Evolutionary conservation across 2,888 invertebrate species (phyloP).

Genomic region (Syritta pipiens): DNA sequence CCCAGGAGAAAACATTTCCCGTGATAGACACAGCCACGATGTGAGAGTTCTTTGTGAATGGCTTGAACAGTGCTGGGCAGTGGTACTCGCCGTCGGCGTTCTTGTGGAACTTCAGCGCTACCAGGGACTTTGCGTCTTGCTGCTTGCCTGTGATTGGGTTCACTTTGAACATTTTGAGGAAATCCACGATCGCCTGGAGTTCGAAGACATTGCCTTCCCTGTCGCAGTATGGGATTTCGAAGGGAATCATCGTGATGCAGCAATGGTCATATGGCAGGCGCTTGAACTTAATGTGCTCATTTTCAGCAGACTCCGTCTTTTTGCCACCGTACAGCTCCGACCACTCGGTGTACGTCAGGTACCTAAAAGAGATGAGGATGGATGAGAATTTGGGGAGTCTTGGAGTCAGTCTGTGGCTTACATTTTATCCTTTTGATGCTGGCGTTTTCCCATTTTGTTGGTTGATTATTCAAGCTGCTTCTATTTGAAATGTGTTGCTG

Average conservation of each 20-base stretch:
- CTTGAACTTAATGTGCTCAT: constrained; percentile 90
- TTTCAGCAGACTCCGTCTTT: constrained; percentile 84
- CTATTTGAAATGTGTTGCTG: too few species aligned
- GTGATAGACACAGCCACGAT: constrained; percentile 93
- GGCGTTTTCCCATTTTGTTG: constrained; percentile 92
- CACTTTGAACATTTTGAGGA: constrained; percentile 92
- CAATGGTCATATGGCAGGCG: constrained; percentile 96
- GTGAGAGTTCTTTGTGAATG: constrained; percentile 95
- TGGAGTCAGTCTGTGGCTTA: constrained; percentile 76
- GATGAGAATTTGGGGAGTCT: background rate
- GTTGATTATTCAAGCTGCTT: constrained; percentile 40
- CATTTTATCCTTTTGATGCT: constrained; percentile 97
- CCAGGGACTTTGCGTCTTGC: constrained; percentile 88
- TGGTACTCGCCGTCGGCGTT: constrained; percentile 89
- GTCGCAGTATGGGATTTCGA: constrained; percentile 95
- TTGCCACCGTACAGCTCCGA: constrained; percentile 94
- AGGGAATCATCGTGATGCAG: constrained; percentile 94
- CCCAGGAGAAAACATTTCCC: constrained; percentile 97
- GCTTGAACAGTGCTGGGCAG: constrained; percentile 95
- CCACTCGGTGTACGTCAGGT: constrained; percentile 80
- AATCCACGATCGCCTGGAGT: constrained; percentile 90
- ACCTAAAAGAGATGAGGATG: constrained; percentile 71
- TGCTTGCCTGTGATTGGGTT: constrained; percentile 97
- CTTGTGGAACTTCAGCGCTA: constrained; percentile 92
- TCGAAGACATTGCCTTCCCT: constrained; percentile 95